Base-by-base conservation (phyloP, 2,797 vertebrate genomes). In the Eurystomus glaucurus region DNA sequence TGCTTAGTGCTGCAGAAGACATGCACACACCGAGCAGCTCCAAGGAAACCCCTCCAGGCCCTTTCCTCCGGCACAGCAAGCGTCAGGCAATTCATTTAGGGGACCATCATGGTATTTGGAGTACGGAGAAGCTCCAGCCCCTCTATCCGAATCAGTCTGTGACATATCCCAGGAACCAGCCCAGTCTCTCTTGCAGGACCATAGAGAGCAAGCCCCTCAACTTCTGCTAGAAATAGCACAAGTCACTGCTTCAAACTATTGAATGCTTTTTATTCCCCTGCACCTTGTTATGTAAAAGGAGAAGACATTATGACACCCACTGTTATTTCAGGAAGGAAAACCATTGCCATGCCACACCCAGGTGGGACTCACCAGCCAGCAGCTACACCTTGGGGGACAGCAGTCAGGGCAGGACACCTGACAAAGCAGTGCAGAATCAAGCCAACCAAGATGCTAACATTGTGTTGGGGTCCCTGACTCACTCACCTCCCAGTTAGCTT, bases 1-100 rank as follows among this genome's bases (percentile, higher is more conserved):
- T 37, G 81, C 94, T 97, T 96, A 97, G 90, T 39, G 45, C 88
- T 93, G 75, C 71, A 74, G 70, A 96, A 62, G 88, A 89, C 96
- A 93, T 64, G 88, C 51, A 92, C 83, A 90, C 71, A 58, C 48
- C 10, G n/a, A 96, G 25, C 51, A 75, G 57, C 66, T 76, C 88
- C 70, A 89, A 89, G 89, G 81, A 95, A 96, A 91, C 33, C 77
- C 54, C 66, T 82, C 45, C 94, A 68, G 48, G 72, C 71, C 60
- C 58, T 85, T 60, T 90, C 78, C 48, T 88, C 64, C 52, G 54
- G 82, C 41, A 71, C 92, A 77, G n/a, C 43, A 91, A 95, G 31
- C 0, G 0, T 26, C 37, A 22, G 52, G 29, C 62, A 82, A 75
- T 78, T 78, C 19, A 86, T 81, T 84, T 66, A 77, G 76, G 43